Percentiles rank a stretch among this genome's conserved stretches.
phyloP scores from a whole-genome alignment of 2,797 vertebrate species.

The Cossypha niveicapilla region DNA sequence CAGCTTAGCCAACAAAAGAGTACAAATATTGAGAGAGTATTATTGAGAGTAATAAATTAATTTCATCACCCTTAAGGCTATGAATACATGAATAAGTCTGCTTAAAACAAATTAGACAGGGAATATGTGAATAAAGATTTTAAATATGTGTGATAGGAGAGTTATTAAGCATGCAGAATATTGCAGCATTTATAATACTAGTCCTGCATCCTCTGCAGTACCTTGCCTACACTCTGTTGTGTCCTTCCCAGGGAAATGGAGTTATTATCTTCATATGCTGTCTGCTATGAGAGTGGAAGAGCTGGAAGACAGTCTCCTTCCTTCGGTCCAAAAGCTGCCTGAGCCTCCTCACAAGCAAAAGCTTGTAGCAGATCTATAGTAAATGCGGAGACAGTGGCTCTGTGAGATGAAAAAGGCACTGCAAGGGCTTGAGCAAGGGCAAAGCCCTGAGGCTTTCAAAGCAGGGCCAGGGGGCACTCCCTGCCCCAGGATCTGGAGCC shows the following conservation, averaged over 20 bases:
- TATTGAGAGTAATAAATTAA: neutral
- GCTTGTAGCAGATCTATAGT: neutral
- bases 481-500: neutral
- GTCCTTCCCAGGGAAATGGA: neutral
- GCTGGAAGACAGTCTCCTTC: neutral
- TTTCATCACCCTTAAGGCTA: neutral
- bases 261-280: neutral
- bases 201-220: neutral
- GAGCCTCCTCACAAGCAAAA: neutral
- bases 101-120: neutral
- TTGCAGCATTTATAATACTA: neutral
- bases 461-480: neutral
- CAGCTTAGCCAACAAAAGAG: neutral
- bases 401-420: neutral
- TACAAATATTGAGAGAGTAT: neutral
- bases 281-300: neutral
- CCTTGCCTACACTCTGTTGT: neutral
- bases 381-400: neutral
- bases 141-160: neutral
- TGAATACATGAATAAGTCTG: neutral
- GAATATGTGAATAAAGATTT: neutral
- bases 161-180: neutral
- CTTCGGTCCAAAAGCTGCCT: neutral
- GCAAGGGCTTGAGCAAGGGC: neutral
- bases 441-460: neutral